Evolutionary conservation across 2,888 invertebrate species (phyloP).

Genomic region (Heliconius erato): DNA sequence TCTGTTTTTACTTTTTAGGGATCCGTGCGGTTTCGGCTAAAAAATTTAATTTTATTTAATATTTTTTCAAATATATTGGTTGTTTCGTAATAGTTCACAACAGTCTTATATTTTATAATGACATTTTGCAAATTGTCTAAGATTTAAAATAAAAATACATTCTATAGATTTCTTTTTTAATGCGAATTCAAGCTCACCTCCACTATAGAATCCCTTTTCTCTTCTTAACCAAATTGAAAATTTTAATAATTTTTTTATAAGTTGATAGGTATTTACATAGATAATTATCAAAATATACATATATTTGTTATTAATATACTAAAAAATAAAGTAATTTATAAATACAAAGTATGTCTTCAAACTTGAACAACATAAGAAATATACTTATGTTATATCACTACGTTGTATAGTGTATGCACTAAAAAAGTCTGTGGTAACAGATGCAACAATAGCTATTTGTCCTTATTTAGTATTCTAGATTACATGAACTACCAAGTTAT

Average conservation of each 20-base stretch:
- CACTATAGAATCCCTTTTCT: not conserved
- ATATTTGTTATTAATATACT: not conserved
- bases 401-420: not conserved
- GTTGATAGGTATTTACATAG: not conserved
- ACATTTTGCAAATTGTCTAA: not conserved
- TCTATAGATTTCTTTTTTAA: not conserved
- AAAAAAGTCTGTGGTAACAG: not conserved
- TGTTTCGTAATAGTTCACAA: no score
- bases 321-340: not conserved
- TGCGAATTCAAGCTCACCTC: not conserved
- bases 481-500: no score
- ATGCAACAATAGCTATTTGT: not conserved
- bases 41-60: not conserved
- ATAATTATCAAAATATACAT: not conserved
- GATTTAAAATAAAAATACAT: not conserved
- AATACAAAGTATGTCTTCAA: not conserved
- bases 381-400: not conserved
- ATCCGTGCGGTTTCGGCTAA: conserved; percentile 3
- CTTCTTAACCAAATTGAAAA: not conserved
- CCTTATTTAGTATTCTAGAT: no score
- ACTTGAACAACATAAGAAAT: not conserved
- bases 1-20: conserved; percentile 44
- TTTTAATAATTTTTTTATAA: no score
- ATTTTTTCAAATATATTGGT: no score
- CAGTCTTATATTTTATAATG: no score